A percentile compares a stretch with the other conserved stretches of the same genome.
Conservation (phyloP, 2,888 invertebrate species). For the Druceiella hillmani region DNA sequence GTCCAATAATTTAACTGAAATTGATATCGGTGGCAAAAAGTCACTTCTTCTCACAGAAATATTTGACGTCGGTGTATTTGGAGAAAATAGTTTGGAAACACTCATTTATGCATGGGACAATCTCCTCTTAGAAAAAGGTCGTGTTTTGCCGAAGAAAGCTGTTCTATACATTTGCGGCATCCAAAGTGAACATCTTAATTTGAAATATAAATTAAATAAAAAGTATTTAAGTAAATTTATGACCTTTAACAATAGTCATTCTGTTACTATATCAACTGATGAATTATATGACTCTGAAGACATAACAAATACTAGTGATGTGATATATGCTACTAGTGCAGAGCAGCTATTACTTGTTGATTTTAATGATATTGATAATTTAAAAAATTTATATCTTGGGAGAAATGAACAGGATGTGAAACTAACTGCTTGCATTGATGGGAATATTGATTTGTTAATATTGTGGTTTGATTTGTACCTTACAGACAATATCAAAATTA, state of each 20-base stretch:
- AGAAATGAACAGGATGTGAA: conserved; percentile 35
- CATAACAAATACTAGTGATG: conserved; percentile 49
- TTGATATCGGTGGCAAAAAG: conserved; percentile 51
- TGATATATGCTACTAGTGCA: conserved; percentile 55
- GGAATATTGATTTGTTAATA: conserved; percentile 58
- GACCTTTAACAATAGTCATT: conserved; percentile 23
- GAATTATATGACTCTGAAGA: conserved; percentile 69
- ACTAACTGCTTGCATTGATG: conserved; percentile 38
- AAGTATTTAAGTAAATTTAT: conserved; percentile 17
- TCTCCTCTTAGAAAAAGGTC: conserved; percentile 45
- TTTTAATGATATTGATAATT: conserved; percentile 53
- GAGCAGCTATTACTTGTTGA: conserved; percentile 52
- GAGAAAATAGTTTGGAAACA: conserved; percentile 64
- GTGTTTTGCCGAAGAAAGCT: conserved; percentile 57
- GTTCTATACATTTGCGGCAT: conserved; percentile 60
- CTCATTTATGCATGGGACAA: conserved; percentile 64
- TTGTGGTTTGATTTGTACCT: conserved; percentile 72
- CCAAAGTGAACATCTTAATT: conserved; percentile 47
- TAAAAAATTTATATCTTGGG: conserved; percentile 36
- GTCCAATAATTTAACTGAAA: conserved; percentile 52
- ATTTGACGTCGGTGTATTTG: conserved; percentile 75
- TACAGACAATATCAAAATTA: conserved; percentile 54
- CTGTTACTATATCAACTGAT: conserved; percentile 33
- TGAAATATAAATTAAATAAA: conserved; percentile 46
- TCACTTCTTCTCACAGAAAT: conserved; percentile 69